Evolutionary conservation across 2,888 invertebrate species (phyloP).

Genomic region (Halocaridina rubra): DNA sequence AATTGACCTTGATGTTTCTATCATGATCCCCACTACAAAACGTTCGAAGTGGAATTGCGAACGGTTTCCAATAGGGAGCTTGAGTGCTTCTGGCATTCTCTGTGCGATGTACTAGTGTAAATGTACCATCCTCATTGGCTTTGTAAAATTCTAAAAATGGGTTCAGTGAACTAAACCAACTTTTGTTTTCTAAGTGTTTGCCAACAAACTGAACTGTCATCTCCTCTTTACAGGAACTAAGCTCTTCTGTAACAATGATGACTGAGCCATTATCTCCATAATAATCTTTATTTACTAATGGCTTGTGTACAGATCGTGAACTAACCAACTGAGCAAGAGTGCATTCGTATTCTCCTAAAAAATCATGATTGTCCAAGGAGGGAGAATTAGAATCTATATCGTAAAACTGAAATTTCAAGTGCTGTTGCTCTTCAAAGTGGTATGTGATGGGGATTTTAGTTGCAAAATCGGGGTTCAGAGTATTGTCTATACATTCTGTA

Average conservation of each 20-base stretch:
- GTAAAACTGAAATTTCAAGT: conserved; percentile 67
- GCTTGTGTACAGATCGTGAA: conserved; percentile 29
- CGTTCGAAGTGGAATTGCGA: conserved; percentile 67
- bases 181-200: conserved; percentile 67
- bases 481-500: conserved; percentile 65
- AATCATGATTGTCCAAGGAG: conserved; percentile 65
- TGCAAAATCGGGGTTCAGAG: conserved; percentile 69
- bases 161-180: conserved; percentile 68
- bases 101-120: conserved; percentile 58
- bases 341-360: conserved; percentile 70
- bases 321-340: conserved; percentile 68
- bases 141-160: conserved; percentile 69
- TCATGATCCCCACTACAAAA: conserved; percentile 71
- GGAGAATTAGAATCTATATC: conserved; percentile 62
- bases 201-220: conserved; percentile 67
- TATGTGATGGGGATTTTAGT: conserved; percentile 70
- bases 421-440: conserved; percentile 71
- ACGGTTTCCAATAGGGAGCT: conserved; percentile 73
- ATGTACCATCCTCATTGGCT: conserved; percentile 68
- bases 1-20: conserved; percentile 70
- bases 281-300: conserved; percentile 42
- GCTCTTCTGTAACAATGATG: conserved; percentile 68
- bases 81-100: conserved; percentile 71
- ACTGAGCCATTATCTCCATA: conserved; percentile 64
- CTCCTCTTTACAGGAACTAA: conserved; percentile 68